Conservation (phyloP, 2,113 vertebrate genomes). For the Synodontis membranacea region DNA sequence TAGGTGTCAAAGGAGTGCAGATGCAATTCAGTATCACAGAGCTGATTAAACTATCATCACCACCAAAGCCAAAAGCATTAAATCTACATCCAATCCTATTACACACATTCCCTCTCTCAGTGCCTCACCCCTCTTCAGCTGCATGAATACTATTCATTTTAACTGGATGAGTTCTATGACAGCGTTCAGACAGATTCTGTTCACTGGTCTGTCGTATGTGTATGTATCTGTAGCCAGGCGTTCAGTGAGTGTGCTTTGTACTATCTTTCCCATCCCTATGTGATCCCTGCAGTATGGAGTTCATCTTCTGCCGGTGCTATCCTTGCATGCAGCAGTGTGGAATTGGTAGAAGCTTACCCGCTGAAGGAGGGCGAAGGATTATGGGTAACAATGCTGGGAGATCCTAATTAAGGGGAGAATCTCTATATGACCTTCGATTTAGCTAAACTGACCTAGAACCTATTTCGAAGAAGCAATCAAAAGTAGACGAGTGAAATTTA, state of each 20-base stretch:
- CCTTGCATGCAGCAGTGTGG: slow-evolving; percentile 15
- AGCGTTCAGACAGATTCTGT: slow-evolving; percentile 1
- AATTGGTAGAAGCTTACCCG: slow-evolving; percentile 18
- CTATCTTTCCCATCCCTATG: slow-evolving; percentile 1
- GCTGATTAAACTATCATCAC: slow-evolving; percentile 64
- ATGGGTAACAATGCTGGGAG: slow-evolving; percentile 16
- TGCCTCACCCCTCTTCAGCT: not conserved
- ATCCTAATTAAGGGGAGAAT: slow-evolving; percentile 5
- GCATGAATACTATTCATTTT: slow-evolving; percentile 27
- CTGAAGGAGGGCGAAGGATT: slow-evolving; percentile 16
- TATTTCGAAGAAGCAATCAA: not conserved
- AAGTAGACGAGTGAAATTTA: not conserved
- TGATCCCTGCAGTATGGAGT: slow-evolving; percentile 1
- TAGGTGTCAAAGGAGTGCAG: not conserved
- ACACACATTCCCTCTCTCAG: not conserved
- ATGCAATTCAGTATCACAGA: slow-evolving; percentile 41
- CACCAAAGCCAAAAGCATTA: slow-evolving; percentile 43
- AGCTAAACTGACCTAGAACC: not conserved
- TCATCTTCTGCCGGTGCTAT: slow-evolving; percentile 22
- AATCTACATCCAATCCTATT: slow-evolving; percentile 57
- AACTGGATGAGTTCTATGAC: slow-evolving; percentile 7
- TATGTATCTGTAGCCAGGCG: not conserved
- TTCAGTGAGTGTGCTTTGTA: not conserved
- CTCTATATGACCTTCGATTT: not conserved
- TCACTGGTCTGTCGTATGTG: not conserved